Base-by-base conservation (phyloP, 2,113 vertebrate genomes). In the Poeciliopsis turrubarensis region DNA sequence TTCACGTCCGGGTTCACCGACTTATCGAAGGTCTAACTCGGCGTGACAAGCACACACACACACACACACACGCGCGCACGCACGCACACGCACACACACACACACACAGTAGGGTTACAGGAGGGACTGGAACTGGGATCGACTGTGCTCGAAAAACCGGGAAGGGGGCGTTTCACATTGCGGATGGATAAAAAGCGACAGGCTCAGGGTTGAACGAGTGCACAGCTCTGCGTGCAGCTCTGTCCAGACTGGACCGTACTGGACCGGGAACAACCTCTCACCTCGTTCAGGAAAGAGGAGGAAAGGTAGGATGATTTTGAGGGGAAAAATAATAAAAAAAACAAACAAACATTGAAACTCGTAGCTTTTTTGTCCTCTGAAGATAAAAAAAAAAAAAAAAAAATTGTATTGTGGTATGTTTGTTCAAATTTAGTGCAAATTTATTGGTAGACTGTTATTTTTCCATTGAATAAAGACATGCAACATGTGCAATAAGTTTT, bases 141-240 rank as follows among this genome's bases (percentile, higher is more conserved):
- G 63, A 67, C 81, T 89, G 95, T 95, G 94, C 94, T 95, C 87
- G 92, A 94, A 92, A 93, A 57, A 96, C 96, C 97, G 97, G 95
- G 96, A 96, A 97, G 94, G 91, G 93, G 90, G 86, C 87, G 79
- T 83, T 86, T 87, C 90, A 87, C 86, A 68, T 54, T 70, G 79
- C 82, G 95, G 93, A 97, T 93, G 91, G 94, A 98, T 97, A 92
- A 92, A 95, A 95, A 92, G 94, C 93, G 97, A 97, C 97, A 97
- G 94, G 91, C 96, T 91, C 85, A 67, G 94, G 94, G 95, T 94
- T 92, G 92, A 96, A 95, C 67, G 94, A 92, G 94, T 94, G 83
- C 92, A 91, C 86, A 86, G 90, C 95, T 91, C 95, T 95, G 95
- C 89, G 70, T 92, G 94, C 90, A 81, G 84, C 44, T 79, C 81